phyloP scores from a whole-genome alignment of 2,797 vertebrate genomes.

The Microctenopoma lineatum region DNA sequence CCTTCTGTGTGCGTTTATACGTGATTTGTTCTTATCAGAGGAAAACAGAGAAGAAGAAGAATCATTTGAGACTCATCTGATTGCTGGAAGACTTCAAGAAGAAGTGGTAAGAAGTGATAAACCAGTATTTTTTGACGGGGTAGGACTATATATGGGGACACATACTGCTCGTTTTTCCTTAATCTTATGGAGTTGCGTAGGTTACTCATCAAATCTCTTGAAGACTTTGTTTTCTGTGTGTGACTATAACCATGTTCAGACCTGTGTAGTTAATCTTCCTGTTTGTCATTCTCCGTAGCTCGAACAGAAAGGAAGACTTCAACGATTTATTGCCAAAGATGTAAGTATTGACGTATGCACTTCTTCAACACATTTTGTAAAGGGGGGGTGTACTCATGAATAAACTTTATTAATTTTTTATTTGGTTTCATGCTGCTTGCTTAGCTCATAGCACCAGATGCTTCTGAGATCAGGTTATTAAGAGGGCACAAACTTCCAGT shows the following conservation, averaged over 20 bases:
- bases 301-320: constrained; percentile 93
- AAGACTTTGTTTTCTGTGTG: background rate
- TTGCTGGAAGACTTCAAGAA: constrained; percentile 91
- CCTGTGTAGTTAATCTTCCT: constrained; percentile 15
- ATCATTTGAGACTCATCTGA: constrained; percentile 81
- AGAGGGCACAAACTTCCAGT: constrained; percentile 93
- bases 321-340: constrained; percentile 90
- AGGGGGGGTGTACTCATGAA: too few species aligned
- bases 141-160: background rate
- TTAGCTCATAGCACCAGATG: constrained; percentile 87
- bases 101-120: constrained; percentile 87
- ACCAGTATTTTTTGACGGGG: background rate
- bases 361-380: background rate
- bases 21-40: constrained; percentile 78
- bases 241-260: background rate
- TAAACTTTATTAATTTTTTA: background rate
- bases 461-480: constrained; percentile 86
- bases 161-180: background rate
- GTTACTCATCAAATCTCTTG: background rate
- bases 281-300: constrained; percentile 78
- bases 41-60: constrained; percentile 89
- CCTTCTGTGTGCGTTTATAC: background rate
- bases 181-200: background rate
- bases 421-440: constrained; percentile 7
- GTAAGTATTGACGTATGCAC: constrained; percentile 79